Conservation (phyloP, 2,113 vertebrate genomes). For the Eurypyga helias region DNA sequence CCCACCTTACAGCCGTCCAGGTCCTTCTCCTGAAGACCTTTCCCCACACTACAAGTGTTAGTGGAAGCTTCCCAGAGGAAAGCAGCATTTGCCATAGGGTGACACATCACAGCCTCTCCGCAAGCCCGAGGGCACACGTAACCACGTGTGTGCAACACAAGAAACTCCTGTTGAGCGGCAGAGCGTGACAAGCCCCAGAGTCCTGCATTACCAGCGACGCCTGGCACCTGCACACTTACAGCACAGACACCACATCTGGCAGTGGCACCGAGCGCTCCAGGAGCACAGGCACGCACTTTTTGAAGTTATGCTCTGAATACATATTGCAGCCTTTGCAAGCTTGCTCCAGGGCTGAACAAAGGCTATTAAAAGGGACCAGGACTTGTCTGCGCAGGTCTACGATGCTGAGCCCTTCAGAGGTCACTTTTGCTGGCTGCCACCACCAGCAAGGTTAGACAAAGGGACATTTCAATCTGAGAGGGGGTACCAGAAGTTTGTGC, state of each 20-base stretch:
- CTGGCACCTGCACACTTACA: not conserved
- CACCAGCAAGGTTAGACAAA: not conserved
- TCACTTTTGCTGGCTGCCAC: not conserved
- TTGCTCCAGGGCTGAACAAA: not conserved
- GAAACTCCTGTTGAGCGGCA: not conserved
- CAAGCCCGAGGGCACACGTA: not conserved
- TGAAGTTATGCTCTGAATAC: not conserved
- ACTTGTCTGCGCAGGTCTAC: not conserved
- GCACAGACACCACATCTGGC: accelerated
- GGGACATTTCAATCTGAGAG: not conserved
- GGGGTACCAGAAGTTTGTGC: not conserved
- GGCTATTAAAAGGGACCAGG: not conserved
- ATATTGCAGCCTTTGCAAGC: not conserved
- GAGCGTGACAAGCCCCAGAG: not conserved
- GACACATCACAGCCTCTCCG: not conserved
- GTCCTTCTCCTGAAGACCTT: not conserved
- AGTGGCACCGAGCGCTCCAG: not conserved
- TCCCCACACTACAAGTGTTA: not conserved
- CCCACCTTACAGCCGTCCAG: not conserved
- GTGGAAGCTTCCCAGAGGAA: not conserved
- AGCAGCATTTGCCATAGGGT: not conserved
- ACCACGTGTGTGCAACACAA: accelerated
- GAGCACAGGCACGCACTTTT: not conserved
- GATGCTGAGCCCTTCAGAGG: accelerated
- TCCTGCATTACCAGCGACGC: accelerated